Percentiles rank a stretch among this genome's conserved stretches.
Conservation (phyloP, 1,140 invertebrate genomes). For the Ips nitidus region DNA sequence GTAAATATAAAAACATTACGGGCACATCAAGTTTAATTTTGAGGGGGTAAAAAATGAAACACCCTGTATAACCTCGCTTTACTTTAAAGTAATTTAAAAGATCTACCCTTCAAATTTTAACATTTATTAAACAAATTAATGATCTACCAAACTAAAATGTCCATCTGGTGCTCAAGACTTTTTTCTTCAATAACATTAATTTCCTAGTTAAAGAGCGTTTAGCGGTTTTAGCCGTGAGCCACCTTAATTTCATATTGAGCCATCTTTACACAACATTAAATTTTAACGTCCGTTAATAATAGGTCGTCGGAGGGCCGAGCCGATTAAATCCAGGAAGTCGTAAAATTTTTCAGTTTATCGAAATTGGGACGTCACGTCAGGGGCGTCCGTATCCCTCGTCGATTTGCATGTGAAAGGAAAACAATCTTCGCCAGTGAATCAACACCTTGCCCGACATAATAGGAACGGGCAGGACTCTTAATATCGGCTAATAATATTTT, state of each 20-base stretch:
- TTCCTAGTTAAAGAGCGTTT: too few relatives aligned
- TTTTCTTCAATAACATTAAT: too few relatives aligned
- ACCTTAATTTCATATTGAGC: background rate
- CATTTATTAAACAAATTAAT: too few relatives aligned
- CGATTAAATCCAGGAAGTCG: conserved; percentile 2
- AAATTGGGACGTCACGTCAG: background rate
- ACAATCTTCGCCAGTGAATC: conserved; percentile 27
- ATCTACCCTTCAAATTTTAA: too few relatives aligned
- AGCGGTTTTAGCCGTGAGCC: too few relatives aligned
- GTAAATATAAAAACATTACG: too few relatives aligned
- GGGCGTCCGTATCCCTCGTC: background rate
- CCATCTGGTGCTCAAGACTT: too few relatives aligned
- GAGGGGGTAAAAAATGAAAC: too few relatives aligned
- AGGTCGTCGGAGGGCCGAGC: background rate
- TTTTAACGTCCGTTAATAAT: conserved; percentile 5
- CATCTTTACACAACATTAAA: conserved; percentile 6
- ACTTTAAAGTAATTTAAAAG: too few relatives aligned
- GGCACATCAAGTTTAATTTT: too few relatives aligned
- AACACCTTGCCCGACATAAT: conserved; percentile 33
- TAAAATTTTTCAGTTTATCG: conserved; percentile 1
- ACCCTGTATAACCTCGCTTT: too few relatives aligned
- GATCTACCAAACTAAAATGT: too few relatives aligned
- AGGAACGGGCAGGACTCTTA: conserved; percentile 25
- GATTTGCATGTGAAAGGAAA: conserved; percentile 34
- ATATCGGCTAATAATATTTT: conserved; percentile 36